phyloP scores from a whole-genome alignment of 2,888 invertebrate genomes.

The Acanthococcus lagerstroemiae region DNA sequence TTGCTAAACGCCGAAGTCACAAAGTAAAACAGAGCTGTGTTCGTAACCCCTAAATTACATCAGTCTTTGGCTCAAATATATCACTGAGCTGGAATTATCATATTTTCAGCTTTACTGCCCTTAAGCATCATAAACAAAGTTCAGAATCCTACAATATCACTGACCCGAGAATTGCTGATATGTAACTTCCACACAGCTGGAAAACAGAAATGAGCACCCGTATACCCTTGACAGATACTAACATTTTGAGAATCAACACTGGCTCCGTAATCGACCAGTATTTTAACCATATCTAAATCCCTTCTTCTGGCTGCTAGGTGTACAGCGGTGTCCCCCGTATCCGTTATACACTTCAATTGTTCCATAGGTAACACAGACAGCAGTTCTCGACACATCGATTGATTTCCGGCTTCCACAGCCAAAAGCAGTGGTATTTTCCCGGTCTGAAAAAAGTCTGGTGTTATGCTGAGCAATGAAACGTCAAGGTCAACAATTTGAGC shows the following conservation, averaged over 20 bases:
- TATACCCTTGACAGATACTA: conserved; percentile 38
- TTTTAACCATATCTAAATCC: conserved; percentile 86
- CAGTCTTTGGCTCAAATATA: too few species aligned
- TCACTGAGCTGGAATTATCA: too few species aligned
- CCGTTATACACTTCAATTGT: conserved; percentile 73
- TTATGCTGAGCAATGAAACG: background rate
- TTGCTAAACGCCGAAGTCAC: too few species aligned
- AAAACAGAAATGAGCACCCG: background rate
- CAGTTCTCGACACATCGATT: conserved; percentile 88
- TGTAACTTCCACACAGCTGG: background rate
- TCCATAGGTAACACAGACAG: conserved; percentile 76
- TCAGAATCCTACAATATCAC: too few species aligned
- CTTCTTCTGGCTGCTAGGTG: conserved; percentile 88
- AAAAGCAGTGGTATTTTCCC: conserved; percentile 87
- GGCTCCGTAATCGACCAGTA: conserved; percentile 86
- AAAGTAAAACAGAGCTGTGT: too few species aligned
- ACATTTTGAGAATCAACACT: conserved; percentile 83
- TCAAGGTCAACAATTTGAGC: too few species aligned
- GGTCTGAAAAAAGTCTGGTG: conserved; percentile 49
- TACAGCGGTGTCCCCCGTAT: conserved; percentile 84
- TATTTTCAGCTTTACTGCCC: too few species aligned
- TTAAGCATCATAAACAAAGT: too few species aligned
- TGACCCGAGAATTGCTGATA: too few species aligned
- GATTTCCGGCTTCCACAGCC: conserved; percentile 90
- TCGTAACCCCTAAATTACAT: too few species aligned